These are phyloP conservation scores for Ormyrus nitidulus DNA, from an alignment of 2,888 invertebrate genomes.

Conservation along the genomic window DNA sequence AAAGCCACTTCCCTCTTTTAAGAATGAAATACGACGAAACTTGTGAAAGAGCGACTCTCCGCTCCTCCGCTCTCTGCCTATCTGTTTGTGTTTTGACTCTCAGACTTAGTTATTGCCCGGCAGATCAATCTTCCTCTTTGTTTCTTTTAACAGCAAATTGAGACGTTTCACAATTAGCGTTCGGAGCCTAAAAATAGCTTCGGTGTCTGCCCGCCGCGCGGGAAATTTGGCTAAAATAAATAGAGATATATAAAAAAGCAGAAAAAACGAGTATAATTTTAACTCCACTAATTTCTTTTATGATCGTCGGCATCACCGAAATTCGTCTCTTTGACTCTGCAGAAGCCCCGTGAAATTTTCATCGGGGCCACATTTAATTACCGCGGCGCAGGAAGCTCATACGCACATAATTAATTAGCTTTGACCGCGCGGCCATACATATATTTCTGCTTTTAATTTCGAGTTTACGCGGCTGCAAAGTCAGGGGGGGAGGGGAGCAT, in stretches of 20 bases:
- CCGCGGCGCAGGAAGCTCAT: too few relatives aligned
- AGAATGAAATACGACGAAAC: conserved; percentile 41
- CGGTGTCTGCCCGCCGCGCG: not conserved
- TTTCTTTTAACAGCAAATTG: conserved; percentile 5
- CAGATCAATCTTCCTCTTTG: conserved; percentile 21
- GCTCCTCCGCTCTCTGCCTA: not conserved
- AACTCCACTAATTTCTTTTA: too few relatives aligned
- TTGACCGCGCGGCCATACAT: not conserved
- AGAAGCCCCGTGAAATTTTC: too few relatives aligned
- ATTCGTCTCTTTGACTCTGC: too few relatives aligned
- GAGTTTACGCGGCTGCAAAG: too few relatives aligned
- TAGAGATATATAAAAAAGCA: too few relatives aligned
- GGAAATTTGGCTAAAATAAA: not conserved
- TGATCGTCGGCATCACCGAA: too few relatives aligned
- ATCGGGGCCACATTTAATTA: too few relatives aligned
- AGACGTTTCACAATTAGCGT: conserved; percentile 8
- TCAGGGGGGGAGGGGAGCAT: not conserved
- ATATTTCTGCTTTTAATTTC: too few relatives aligned
- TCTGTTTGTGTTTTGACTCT: conserved; percentile 38
- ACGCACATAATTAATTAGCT: not conserved
- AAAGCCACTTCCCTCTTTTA: conserved; percentile 42
- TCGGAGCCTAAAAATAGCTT: not conserved
- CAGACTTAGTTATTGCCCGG: not conserved
- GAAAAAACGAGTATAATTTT: too few relatives aligned
- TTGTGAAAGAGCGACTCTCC: conserved; percentile 17